Base-by-base conservation (phyloP, 2,888 invertebrate genomes). In the Dastarcus helophoroides region DNA sequence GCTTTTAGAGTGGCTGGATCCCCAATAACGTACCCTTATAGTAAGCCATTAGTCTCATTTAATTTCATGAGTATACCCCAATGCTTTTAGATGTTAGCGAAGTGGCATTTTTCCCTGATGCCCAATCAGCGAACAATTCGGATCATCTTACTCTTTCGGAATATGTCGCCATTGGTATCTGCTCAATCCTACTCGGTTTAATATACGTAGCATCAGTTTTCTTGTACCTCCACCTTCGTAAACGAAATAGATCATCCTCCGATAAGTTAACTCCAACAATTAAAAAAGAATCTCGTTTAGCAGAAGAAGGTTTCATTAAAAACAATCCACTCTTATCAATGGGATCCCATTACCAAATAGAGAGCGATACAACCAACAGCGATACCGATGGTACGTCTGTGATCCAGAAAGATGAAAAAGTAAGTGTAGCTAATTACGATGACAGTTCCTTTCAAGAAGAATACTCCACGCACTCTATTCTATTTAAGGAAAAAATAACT, bases 191-290 rank as follows among this genome's bases (percentile, higher is more conserved):
- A n/a, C 65, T 89, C n/a, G 86, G 85, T 1, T 67, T 88, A 16
- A 80, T 88, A 45, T 89, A 89, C 58, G 80, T 88, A 10, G 81
- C 84, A 1, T 86, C 86, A 3, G 82, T 88, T 12, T 79, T 85
- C 37, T 67, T 88, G 8, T 89, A 85, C 53, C 57, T 89, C 25
- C 82, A 84, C 54, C 73, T 84, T 40, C 70, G 80, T 46, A 80
- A 75, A 57, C 67, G 75, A 22, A 70, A 74, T 26, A 41, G 41
- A 28, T 14, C 35, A 10, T 37, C 34, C 24, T 28, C 32, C 3
- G 30, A 40, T n/a, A 46, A 46, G 14, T 22, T 28, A 13, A 30
- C 33, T 10, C 39, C 46, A 14, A 41, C 48, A 34, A 29, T 38
- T 39, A 54, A 43, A 46, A 53, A 43, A 49, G 54, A 36, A 52